A percentile compares a stretch with the other conserved stretches of the same genome.
These are phyloP conservation scores for Cherax quadricarinatus DNA, from an alignment of 1,140 invertebrate species.

Conservation along the genomic window DNA sequence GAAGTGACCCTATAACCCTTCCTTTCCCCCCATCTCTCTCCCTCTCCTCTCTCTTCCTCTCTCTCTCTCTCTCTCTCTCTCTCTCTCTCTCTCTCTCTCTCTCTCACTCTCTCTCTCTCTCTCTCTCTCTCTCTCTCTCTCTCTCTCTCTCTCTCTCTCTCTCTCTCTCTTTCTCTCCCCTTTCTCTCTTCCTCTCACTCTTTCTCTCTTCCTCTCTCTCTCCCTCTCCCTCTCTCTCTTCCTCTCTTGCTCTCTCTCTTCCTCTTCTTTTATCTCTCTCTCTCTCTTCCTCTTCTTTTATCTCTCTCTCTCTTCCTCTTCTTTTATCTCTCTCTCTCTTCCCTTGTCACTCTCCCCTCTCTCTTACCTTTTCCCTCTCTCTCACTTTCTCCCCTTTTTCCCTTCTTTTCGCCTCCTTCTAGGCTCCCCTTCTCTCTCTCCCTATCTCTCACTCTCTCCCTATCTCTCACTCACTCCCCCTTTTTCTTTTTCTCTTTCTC, in stretches of 20 bases:
- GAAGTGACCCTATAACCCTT: too few relatives aligned
- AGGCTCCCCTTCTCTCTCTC: too few relatives aligned
- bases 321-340: not conserved
- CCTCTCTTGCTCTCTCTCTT: slow-evolving; percentile 14
- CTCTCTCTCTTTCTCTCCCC: not conserved
- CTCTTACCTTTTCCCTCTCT: too few relatives aligned
- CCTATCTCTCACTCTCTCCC: not conserved
- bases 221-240: slow-evolving; percentile 16
- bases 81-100: not conserved
- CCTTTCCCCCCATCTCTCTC: slow-evolving; percentile 27
- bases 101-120: slow-evolving; percentile 14
- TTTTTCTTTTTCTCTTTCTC: not conserved
- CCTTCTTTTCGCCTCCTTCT: too few relatives aligned
- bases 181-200: slow-evolving; percentile 12
- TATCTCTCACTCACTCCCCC: not conserved
- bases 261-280: too few relatives aligned
- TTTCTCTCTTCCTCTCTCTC: not conserved
- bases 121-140: slow-evolving; percentile 11
- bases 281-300: too few relatives aligned
- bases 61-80: slow-evolving; percentile 8
- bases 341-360: too few relatives aligned
- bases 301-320: too few relatives aligned
- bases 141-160: slow-evolving; percentile 3
- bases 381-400: too few relatives aligned
- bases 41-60: slow-evolving; percentile 11